These are phyloP conservation scores for Acleris cristana DNA, from an alignment of 2,888 invertebrate genomes.

Conservation along the genomic window DNA sequence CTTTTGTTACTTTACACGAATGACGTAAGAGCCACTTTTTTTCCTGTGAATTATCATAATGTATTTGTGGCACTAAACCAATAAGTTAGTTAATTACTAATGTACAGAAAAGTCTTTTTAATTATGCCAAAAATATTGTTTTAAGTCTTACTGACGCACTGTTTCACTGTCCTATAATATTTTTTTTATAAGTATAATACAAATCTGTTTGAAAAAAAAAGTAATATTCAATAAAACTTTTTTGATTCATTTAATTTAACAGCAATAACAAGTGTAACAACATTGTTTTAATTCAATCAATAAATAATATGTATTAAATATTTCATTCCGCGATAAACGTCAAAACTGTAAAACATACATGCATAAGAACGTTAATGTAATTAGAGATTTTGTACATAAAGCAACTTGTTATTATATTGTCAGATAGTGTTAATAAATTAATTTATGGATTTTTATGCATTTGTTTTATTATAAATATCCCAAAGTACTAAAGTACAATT, in stretches of 20 bases:
- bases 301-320: constrained; percentile 14
- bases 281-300: not conserved
- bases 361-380: constrained; percentile 33
- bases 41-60: not conserved
- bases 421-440: constrained; percentile 81
- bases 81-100: constrained; percentile 54
- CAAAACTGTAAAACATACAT: constrained; percentile 3
- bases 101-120: constrained; percentile 51
- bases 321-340: constrained; percentile 27
- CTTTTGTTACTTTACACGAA: not conserved
- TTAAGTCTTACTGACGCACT: constrained; percentile 16
- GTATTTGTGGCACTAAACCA: constrained; percentile 51
- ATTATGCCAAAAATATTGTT: constrained; percentile 33
- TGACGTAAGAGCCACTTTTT: not conserved
- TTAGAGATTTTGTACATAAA: constrained; percentile 74
- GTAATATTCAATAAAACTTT: too few species aligned
- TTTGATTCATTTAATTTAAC: too few species aligned
- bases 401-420: constrained; percentile 79
- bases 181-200: too few species aligned
- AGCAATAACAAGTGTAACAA: too few species aligned
- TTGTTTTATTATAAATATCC: constrained; percentile 38
- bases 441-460: constrained; percentile 76
- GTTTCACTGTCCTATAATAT: constrained; percentile 40
- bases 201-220: too few species aligned
- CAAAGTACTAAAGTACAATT: too few species aligned